Base-by-base conservation (phyloP, 1,140 invertebrate genomes). In the Adelges cooleyi region DNA sequence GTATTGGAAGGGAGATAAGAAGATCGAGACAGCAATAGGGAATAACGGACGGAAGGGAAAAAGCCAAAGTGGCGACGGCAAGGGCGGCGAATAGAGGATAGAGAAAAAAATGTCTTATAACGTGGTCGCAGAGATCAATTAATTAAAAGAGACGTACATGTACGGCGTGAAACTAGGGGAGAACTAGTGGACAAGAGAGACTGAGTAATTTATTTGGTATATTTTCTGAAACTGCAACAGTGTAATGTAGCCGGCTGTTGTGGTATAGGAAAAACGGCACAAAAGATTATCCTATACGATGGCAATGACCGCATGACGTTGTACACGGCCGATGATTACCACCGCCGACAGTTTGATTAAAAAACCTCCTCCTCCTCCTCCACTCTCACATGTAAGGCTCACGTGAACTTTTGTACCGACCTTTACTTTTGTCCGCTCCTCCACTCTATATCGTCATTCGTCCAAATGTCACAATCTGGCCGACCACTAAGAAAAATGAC, bases 41-140 rank as follows among this genome's bases (percentile, higher is more conserved):
- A 25, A 33, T 68, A 67, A 67, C 54, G 53, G 65, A 69, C 52
- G 50, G 40, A 23, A 48, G 29, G 49, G 56, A 52, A 59, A 66
- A 65, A 49, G 65, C 17, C 44, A 38, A 23, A 52, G 54, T 33
- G 36, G 25, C 11, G 22, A 36, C 23, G 23, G 44, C 29, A 23
- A 65, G 50, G 53, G 62, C 49, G 65, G 50, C 33, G 50, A 44
- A 22, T 23, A 27, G 33, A 17, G 27, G 52, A 17, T 15, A 42
- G 18, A 67, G 48, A 44, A 54, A 48, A 65, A 36, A 27, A 29
- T 53, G 56, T 48, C 49, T 48, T 38, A 40, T 27, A 22, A 52
- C 49, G 62, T 46, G 67, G 27, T 27, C 20, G 49, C 42, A 33
- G 29, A 65, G 40, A 67, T 59, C 50, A 53, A 70, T 62, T 52